These are phyloP conservation scores for Octomys mimax DNA, from an alignment of 2,797 vertebrate species.

Conservation along the genomic window DNA sequence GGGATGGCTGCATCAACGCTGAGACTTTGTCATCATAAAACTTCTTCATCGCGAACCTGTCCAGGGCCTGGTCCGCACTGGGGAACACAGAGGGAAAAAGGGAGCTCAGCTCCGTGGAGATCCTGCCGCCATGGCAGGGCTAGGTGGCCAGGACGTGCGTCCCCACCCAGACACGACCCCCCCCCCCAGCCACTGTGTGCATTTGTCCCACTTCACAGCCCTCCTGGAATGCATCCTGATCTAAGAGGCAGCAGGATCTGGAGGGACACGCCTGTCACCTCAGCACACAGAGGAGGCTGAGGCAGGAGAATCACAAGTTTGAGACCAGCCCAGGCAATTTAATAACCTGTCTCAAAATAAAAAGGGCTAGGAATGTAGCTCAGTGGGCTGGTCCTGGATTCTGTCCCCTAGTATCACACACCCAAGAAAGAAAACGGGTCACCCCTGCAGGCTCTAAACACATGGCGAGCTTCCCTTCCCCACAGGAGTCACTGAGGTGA, in stretches of 20 bases:
- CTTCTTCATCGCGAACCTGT: slow-evolving; percentile 99
- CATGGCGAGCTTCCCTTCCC: not conserved
- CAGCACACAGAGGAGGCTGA: not conserved
- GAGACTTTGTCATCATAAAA: slow-evolving; percentile 98
- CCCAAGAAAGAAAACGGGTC: not conserved
- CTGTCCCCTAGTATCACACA: not conserved
- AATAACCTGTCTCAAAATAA: not conserved
- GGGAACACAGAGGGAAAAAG: slow-evolving; percentile 59
- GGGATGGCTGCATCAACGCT: slow-evolving; percentile 96
- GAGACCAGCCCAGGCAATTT: not conserved
- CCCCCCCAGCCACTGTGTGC: rapidly evolving
- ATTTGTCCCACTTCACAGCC: rapidly evolving
- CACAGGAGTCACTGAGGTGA: not conserved
- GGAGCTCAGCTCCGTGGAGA: rapidly evolving
- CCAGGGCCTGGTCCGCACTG: slow-evolving; percentile 98
- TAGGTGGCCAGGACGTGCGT: rapidly evolving
- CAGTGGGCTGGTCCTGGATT: not conserved
- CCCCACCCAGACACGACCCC: too few relatives aligned
- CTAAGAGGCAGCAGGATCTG: not conserved
- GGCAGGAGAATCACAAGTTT: not conserved
- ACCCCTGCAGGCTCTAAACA: rapidly evolving
- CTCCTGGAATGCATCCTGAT: not conserved
- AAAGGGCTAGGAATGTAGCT: not conserved
- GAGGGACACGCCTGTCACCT: too few relatives aligned
- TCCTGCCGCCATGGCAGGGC: rapidly evolving